Base-by-base conservation (phyloP, 2,888 invertebrate genomes). In the Eubasilissa splendida region DNA sequence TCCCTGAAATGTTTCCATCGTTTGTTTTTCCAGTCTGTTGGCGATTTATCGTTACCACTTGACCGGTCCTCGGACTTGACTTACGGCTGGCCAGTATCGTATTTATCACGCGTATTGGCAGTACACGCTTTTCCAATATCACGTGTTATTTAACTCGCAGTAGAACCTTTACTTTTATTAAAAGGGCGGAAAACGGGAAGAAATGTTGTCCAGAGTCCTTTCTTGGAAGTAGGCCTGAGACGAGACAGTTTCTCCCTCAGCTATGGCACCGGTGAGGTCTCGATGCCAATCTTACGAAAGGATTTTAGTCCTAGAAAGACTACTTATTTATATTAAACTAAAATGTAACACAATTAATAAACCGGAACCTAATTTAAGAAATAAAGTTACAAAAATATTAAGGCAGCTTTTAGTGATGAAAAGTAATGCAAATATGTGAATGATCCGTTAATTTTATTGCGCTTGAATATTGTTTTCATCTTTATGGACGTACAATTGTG, bases 51-150 rank as follows among this genome's bases (percentile, higher is more conserved):
- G 58, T 14, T 50, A 71, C 68, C 70, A 77, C 77, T 77, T 77
- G 77, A 77, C 60, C 74, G 42, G 12, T 14, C 50, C n/a, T 59
- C 59, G 11, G 54, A 14, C 59, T 31, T 71, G 59, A 74, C 74
- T 74, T 59, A 59, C 58, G 74, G 59, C 33, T 74, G 11, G 54
- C 8, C 8, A 22, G 12, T 33, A 71, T 33, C 59, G 59, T 14
- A 59, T 74, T 74, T 14, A 74, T 59, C 59, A 58, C 42, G 42
- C 58, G 50, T 12, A 33, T 75, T 74, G 80, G 58, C 53, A 80
- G 76, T 56, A 80, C 74, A 68, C 58, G 74, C 73, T 71, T 80
- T 65, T 7, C 71, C 80, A 73, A 80, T 71, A 76, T 71, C 76
- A 70, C 60, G 71, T 76, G 58, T 70, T 77, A 76, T 80, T 80